These are phyloP conservation scores for Cybosia mesomella DNA, from an alignment of 2,888 invertebrate species.

Conservation along the genomic window DNA sequence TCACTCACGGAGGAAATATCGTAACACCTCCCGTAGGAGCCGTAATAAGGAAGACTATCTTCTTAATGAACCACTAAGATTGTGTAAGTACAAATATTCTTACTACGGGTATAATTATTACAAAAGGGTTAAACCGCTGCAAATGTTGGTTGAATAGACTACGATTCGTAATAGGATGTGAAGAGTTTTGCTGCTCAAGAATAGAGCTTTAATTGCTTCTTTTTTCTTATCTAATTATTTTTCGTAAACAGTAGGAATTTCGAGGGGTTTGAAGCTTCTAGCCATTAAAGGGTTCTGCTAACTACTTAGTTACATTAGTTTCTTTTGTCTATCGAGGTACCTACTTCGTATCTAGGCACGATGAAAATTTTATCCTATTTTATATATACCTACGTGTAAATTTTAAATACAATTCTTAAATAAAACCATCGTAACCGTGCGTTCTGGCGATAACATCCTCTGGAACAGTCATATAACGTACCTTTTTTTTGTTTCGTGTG, in stretches of 20 bases:
- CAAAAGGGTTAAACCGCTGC: not conserved
- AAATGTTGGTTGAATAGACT: not conserved
- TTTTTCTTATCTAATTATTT: not conserved
- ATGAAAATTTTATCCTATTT: too few species aligned
- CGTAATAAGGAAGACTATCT: conserved; percentile 12
- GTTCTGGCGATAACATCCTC: too few species aligned
- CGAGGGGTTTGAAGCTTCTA: not conserved
- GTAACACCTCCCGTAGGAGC: conserved; percentile 8
- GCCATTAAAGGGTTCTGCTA: not conserved
- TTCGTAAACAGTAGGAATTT: too few species aligned
- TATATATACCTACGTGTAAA: too few species aligned
- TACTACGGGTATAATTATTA: conserved; percentile 3
- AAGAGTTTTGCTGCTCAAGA: not conserved
- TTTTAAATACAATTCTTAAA: too few species aligned
- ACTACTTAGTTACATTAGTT: too few species aligned
- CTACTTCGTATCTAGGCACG: too few species aligned
- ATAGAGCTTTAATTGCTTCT: not conserved
- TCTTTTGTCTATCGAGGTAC: too few species aligned
- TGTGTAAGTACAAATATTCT: not conserved
- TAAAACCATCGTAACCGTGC: too few species aligned
- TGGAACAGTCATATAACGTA: too few species aligned
- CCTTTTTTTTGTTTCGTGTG: too few species aligned
- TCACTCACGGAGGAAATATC: not conserved
- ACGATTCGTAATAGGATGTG: not conserved
- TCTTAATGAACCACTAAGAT: conserved; percentile 14